Evolutionary conservation across 2,888 invertebrate genomes (phyloP), one percentile per base, ranked within the genome.

Genomic region (Oxytorus armatus): DNA sequence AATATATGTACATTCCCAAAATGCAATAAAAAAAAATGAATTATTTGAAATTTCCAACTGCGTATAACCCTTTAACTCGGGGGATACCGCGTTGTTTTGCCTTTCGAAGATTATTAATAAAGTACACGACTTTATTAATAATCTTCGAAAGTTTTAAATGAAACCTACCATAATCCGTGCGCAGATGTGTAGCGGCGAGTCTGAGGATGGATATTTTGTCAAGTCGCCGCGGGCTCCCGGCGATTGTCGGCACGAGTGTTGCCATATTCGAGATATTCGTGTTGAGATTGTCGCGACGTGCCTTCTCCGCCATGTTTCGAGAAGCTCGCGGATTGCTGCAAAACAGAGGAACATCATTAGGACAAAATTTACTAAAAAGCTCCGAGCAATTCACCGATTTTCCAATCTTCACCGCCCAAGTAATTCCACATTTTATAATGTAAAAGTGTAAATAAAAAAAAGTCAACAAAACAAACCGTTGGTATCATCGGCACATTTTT

Each of bases 161-260:
- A 61, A 49, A 89, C 92, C 91, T 87, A 94, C 94, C 92, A 92
- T 97, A 96, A 90, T 96, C 95, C 82, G 97, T 94, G 74, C 98
- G 94, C 47, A 98, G 94, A 90, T 96, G 97, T 86, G 97, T 96
- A 63, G 97, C 97, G 0, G 97, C 96, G 77, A 98, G 94, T 85
- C 98, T 94, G 68, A 98, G 93, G 59, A 98, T 96, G 84, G 97
- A 97, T 23, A 98, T 98, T 92, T 98, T 98, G 92, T 98, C 98
- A 89, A 98, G 95, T 88, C 96, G 95, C 85, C 97, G 95, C 63
- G 96, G 95, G 82, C 97, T 96, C 89, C 95, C 95, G 53, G 96
- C 95, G 74, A 97, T 96, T 92, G 96, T 95, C n/a, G 97, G 96
- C 83, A 98, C 95, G 88, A 97, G 94, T 55, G 95, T 93, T 82